phyloP scores from a whole-genome alignment of 1,140 invertebrate genomes.

The Arctopsyche grandis region DNA sequence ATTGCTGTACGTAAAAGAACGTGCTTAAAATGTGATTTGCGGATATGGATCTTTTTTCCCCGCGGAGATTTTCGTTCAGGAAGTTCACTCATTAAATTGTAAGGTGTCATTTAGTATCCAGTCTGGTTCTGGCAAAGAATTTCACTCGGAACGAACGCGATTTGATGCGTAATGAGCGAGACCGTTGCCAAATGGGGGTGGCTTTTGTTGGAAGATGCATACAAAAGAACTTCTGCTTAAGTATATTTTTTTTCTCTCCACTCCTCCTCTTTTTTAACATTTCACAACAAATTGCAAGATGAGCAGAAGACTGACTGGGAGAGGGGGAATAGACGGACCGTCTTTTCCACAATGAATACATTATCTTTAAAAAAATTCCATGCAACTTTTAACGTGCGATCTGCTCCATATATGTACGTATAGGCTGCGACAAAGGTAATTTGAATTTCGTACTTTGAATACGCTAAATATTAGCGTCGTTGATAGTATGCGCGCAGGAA shows the following conservation, averaged over 20 bases:
- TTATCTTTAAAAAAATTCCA: no score
- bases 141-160: constrained; percentile 5
- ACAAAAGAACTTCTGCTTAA: constrained; percentile 9
- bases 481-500: neutral
- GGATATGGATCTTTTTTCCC: neutral
- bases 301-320: neutral
- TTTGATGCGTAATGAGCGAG: constrained; percentile 40
- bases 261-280: constrained; percentile 5
- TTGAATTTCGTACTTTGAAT: no score
- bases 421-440: no score
- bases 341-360: neutral
- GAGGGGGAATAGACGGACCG: neutral
- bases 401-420: no score
- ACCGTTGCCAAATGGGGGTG: constrained; percentile 28
- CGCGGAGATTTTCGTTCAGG: neutral
- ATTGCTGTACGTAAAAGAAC: no score
- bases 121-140: neutral
- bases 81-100: constrained; percentile 27
- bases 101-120: constrained; percentile 30
- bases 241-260: neutral
- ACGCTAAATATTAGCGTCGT: no score
- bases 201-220: constrained; percentile 23
- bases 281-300: constrained; percentile 6
- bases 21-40: no score
- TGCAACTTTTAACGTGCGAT: no score